Evolutionary conservation across 2,888 invertebrate genomes (phyloP).

Genomic region (Griposia aprilina): DNA sequence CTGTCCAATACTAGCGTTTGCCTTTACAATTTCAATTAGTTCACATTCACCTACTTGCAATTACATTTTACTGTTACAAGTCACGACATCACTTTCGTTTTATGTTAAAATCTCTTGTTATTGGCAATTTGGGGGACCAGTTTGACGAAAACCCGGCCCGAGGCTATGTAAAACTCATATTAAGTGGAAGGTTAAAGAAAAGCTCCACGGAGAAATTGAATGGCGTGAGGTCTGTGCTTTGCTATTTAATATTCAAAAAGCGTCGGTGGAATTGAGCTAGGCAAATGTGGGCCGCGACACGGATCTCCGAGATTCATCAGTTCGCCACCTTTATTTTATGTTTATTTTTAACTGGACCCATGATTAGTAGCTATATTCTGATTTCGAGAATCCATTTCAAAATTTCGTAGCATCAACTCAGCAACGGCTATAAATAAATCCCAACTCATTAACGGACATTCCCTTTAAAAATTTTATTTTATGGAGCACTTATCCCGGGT

Average conservation of each 20-base stretch:
- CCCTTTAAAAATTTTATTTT: slow-evolving; percentile 30
- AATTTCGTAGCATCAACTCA: slow-evolving; percentile 10
- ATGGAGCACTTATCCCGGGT: slow-evolving; percentile 9
- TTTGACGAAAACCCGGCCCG: slow-evolving; percentile 69
- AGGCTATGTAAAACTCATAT: slow-evolving; percentile 72
- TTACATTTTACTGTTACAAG: slow-evolving; percentile 51
- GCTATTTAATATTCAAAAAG: slow-evolving; percentile 82
- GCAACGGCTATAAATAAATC: slow-evolving; percentile 27
- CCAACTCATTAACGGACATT: slow-evolving; percentile 18
- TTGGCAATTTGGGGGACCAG: slow-evolving; percentile 66
- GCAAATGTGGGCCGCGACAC: slow-evolving; percentile 85
- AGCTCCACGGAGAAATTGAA: slow-evolving; percentile 81
- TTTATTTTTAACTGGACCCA: slow-evolving; percentile 66
- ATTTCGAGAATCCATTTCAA: slow-evolving; percentile 22
- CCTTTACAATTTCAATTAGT: slow-evolving; percentile 26
- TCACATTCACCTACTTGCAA: slow-evolving; percentile 27
- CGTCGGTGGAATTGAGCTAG: slow-evolving; percentile 83
- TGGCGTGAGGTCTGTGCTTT: slow-evolving; percentile 74
- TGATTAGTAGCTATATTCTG: slow-evolving; percentile 18
- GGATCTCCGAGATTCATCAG: slow-evolving; percentile 78
- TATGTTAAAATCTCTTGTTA: slow-evolving; percentile 61
- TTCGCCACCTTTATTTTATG: slow-evolving; percentile 69
- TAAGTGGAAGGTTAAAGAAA: slow-evolving; percentile 74
- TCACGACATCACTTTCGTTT: slow-evolving; percentile 68
- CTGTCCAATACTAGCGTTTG: neutral